These are phyloP conservation scores for Dryoscopus gambensis DNA, from an alignment of 2,113 vertebrate genomes.

Conservation along the genomic window DNA sequence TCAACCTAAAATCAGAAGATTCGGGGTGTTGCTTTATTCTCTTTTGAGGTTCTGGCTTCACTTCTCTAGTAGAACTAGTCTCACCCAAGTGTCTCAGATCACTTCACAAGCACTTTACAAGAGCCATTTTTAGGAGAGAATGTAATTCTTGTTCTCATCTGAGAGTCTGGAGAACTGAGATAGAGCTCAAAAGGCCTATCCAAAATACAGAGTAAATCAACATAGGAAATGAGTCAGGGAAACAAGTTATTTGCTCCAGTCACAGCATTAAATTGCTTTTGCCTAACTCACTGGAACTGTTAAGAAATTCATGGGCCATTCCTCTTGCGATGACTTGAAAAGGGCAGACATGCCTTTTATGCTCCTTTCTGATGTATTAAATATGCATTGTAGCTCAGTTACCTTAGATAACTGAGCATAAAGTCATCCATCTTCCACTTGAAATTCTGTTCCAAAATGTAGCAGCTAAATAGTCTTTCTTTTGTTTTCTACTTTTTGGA, in stretches of 20 bases:
- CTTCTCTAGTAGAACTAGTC: background rate
- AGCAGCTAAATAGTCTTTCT: background rate
- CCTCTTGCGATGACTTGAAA: slow-evolving; percentile 25
- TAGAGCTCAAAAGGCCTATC: background rate
- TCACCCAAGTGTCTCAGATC: background rate
- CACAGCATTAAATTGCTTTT: slow-evolving; percentile 12
- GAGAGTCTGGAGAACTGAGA: background rate
- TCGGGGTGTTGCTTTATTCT: background rate
- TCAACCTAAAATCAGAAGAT: background rate
- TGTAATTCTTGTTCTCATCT: background rate
- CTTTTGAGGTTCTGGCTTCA: background rate
- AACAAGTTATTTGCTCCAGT: slow-evolving; percentile 18
- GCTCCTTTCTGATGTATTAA: background rate
- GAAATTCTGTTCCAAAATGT: slow-evolving; percentile 28
- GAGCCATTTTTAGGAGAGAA: background rate
- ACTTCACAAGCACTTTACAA: background rate
- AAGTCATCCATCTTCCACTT: slow-evolving; percentile 6
- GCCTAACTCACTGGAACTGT: background rate
- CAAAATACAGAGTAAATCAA: slow-evolving; percentile 10
- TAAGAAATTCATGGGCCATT: slow-evolving; percentile 53
- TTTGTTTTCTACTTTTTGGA: slow-evolving; percentile 18
- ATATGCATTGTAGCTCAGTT: background rate
- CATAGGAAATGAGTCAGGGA: background rate
- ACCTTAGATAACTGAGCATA: background rate
- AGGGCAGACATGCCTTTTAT: background rate